Conservation (phyloP, 2,888 invertebrate genomes). For the Xestia xanthographa region DNA sequence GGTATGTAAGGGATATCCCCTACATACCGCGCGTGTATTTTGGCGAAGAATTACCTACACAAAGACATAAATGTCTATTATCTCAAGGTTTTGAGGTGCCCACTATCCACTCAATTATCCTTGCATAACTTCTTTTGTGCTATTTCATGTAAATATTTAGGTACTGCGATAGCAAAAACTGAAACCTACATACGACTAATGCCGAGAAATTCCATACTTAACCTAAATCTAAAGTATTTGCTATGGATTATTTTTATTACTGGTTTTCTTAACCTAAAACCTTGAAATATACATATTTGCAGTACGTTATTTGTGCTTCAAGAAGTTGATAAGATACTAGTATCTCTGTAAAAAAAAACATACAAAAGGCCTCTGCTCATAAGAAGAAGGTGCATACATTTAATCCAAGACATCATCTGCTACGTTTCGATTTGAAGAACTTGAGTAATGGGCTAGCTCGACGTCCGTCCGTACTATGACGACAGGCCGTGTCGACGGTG, state of each 20-base stretch:
- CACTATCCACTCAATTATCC: background rate
- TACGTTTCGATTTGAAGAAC: background rate
- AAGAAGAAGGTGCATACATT: background rate
- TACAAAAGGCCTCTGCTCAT: background rate
- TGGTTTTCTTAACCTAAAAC: conserved; percentile 26
- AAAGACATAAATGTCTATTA: background rate
- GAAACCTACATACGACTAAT: conserved; percentile 45
- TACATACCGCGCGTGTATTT: background rate
- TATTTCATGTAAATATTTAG: conserved; percentile 36
- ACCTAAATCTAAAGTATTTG: conserved; percentile 48
- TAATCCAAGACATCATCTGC: background rate
- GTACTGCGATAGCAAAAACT: conserved; percentile 23
- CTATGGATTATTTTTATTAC: conserved; percentile 46
- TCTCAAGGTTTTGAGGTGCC: conserved; percentile 1
- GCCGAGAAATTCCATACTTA: conserved; percentile 37
- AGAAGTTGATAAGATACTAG: conserved; percentile 36
- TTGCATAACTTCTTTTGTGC: conserved; percentile 13
- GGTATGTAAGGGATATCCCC: too few relatives aligned
- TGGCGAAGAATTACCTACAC: background rate
- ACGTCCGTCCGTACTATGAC: too few relatives aligned
- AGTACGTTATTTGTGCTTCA: conserved; percentile 17
- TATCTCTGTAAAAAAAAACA: background rate
- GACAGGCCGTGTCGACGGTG: too few relatives aligned
- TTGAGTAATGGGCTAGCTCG: background rate
- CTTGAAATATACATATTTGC: conserved; percentile 3